Evolutionary conservation across 2,888 invertebrate genomes (phyloP), one percentile per base, ranked within the genome.

Genomic region (Orchesellides sinensis): DNA sequence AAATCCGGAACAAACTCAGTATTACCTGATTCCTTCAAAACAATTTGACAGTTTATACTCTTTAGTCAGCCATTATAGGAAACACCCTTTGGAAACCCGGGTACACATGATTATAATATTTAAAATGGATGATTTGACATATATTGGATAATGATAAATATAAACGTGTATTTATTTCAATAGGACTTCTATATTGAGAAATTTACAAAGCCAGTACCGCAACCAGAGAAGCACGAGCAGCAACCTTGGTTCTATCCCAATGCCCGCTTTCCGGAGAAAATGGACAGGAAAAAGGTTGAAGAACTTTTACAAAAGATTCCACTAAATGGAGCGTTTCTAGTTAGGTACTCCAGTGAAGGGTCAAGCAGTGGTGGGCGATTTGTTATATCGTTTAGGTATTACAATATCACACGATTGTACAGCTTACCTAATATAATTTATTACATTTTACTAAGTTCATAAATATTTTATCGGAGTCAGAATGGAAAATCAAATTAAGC

Each of bases 401-500:
- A 10, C 4, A 5, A 10, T 5, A 35, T 35, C 35, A 35, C 35
- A 8, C 12, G 6, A 8, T 12, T 35, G 12, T 35, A 35, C 35
- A 35, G 12, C 35, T 35, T 35, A 6, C n/a, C n/a, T n/a, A n/a
- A n/a, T n/a, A n/a, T n/a, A n/a, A n/a, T n/a, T n/a, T n/a, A 35
- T 12, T 35, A 6, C 35, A 29, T 5, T 10, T 19, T 35, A 65
- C n/a, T n/a, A 35, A 10, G 12, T 10, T 32, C 29, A 35, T 19
- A 8, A 72, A 27, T 87, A 82, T 84, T 86, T 87, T 65, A 86
- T 81, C 84, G 85, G 72, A 90, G 91, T 59, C 90, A 96, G 97
- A 89, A 95, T 96, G 1, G 97, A 97, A 89, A 95, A 94, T 70
- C 96, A 96, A 90, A 97, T 98, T 84, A 99, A 98, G 90, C 99